A percentile compares a stretch with the other conserved stretches of the same genome.
These are phyloP conservation scores for Ylistrum balloti DNA, from an alignment of 1,140 invertebrate species.

Conservation along the genomic window DNA sequence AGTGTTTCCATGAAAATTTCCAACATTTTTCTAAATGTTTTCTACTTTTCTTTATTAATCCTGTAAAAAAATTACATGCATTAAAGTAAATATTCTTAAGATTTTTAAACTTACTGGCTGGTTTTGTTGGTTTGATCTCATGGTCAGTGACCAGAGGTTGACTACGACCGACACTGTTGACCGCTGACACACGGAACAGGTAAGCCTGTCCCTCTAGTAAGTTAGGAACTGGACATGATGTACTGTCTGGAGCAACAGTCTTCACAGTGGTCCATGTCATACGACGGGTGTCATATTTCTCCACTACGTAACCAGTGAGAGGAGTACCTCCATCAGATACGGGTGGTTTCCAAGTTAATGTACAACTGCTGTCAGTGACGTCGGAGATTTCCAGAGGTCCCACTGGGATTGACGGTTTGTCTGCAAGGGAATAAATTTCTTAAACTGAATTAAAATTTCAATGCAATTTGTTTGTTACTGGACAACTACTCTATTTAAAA, in stretches of 20 bases:
- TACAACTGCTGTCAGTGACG: constrained; percentile 96
- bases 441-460: not conserved
- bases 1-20: no score
- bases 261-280: constrained; percentile 89
- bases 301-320: constrained; percentile 91
- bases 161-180: constrained; percentile 95
- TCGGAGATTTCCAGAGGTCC: constrained; percentile 93
- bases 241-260: constrained; percentile 63
- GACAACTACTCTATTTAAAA: no score
- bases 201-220: constrained; percentile 96
- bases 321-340: constrained; percentile 84
- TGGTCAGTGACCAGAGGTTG: constrained; percentile 87
- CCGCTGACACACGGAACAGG: constrained; percentile 94
- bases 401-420: constrained; percentile 83
- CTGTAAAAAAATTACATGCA: no score
- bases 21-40: no score
- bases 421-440: constrained; percentile 48
- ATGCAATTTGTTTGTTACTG: no score
- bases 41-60: no score
- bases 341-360: constrained; percentile 86
- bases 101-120: constrained; percentile 81
- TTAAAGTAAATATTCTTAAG: no score
- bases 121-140: constrained; percentile 84
- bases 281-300: constrained; percentile 96
- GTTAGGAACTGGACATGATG: constrained; percentile 88